These are phyloP conservation scores for Brachyopa scutellaris DNA, from an alignment of 2,888 invertebrate genomes.

Conservation along the genomic window DNA sequence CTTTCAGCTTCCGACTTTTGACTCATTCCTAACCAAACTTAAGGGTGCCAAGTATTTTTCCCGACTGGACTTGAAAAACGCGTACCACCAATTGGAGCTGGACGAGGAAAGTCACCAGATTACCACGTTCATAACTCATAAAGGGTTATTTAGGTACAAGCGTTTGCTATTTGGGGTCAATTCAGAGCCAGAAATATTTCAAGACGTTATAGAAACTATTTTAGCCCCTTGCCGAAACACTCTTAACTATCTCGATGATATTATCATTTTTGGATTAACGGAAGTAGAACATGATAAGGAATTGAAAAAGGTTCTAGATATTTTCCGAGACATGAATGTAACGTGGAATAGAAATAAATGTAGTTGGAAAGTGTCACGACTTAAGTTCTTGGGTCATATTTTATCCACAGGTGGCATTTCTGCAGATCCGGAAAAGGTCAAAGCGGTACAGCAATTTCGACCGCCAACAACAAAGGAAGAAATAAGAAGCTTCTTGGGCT, in stretches of 20 bases:
- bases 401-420: slow-evolving; percentile 42
- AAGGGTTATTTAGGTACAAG: slow-evolving; percentile 76
- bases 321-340: slow-evolving; percentile 68
- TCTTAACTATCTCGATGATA: slow-evolving; percentile 71
- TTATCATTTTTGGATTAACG: slow-evolving; percentile 73
- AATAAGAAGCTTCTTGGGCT: slow-evolving; percentile 76
- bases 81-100: slow-evolving; percentile 74
- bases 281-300: slow-evolving; percentile 74
- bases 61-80: slow-evolving; percentile 73
- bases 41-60: slow-evolving; percentile 73
- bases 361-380: slow-evolving; percentile 1
- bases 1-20: background rate
- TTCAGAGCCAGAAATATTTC: slow-evolving; percentile 75
- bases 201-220: slow-evolving; percentile 75
- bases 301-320: slow-evolving; percentile 58
- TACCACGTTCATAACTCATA: slow-evolving; percentile 71
- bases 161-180: slow-evolving; percentile 78
- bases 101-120: slow-evolving; percentile 58
- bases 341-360: slow-evolving; percentile 75
- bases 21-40: background rate
- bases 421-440: slow-evolving; percentile 58
- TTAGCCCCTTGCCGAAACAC: slow-evolving; percentile 50
- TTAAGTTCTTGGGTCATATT: slow-evolving; percentile 73
- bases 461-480: slow-evolving; percentile 73
- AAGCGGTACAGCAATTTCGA: slow-evolving; percentile 65